Base-by-base conservation (phyloP, 2,797 vertebrate genomes). In the Tolypeutes matacus region DNA sequence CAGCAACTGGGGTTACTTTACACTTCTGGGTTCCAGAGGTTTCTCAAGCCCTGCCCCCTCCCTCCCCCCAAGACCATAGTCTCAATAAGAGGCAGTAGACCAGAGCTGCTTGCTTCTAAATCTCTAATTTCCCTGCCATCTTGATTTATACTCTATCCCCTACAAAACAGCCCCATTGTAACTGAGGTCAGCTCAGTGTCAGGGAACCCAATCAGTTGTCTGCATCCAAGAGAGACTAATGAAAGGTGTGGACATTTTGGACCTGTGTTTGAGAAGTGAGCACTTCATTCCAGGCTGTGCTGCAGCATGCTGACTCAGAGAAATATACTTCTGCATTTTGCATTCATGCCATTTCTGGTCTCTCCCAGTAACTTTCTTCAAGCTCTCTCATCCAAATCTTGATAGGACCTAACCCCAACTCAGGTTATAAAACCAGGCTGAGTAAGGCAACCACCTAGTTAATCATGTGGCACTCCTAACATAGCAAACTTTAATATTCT, bases 41-140 rank as follows among this genome's bases (percentile, higher is more conserved):
- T 86, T 92, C 90, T 91, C 10, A 90, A 86, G 53, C 5, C 51
- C 27, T 39, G 4, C 39, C 39, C 39, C 39, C 39, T 9, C 46
- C 46, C 11, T 1, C 5, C 12, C 62, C 75, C 18, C 27, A 42
- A 78, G 36, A 78, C 77, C 31, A 60, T 0, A 46, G 11, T 56
- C 49, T 70, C 65, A 51, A 46, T 49, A 60, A 65, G 75, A 88
- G 18, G 56, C 7, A 80, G 84, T 12, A 1, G 11, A 27, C 4
- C 64, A 36, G 25, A 89, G 53, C 39, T 78, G 34, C 46, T 64
- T 84, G 21, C 60, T 92, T 94, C 58, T 53, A 23, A 76, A 60
- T 73, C 86, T 90, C 84, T 78, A 91, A 86, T 62, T 64, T 91
- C 87, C 85, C 62, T 62, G 80, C 23, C 67, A 6, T 82, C 25